Evolutionary conservation across 2,888 invertebrate species (phyloP), one percentile per base, ranked within the genome.

Genomic region (Cylloceria caligata): DNA sequence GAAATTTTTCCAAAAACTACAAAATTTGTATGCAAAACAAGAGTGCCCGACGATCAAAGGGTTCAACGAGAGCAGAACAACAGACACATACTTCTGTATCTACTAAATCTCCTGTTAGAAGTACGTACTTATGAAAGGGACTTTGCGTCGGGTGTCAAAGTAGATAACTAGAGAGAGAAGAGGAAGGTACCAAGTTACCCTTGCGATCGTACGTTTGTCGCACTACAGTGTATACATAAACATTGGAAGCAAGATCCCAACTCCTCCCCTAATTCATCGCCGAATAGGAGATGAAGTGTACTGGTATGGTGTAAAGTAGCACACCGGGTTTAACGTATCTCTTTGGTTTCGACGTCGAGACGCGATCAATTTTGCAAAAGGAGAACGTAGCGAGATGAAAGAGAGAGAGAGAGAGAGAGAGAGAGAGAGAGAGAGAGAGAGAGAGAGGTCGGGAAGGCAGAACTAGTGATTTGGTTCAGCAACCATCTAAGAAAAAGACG

Each of bases 281-380:
- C 21, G 42, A 60, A 68, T 39, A 45, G 57, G 69, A 69, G 71
- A 72, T 71, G 82, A 62, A 74, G 57, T 64, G 82, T 39, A 52
- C 27, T 52, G 60, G 57, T 57, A 34, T 75, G 52, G 62, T 62
- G 68, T 65, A 69, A 60, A 49, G 72, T 71, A 55, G 79, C 67
- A 67, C 47, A 80, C 49, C 65, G 71, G 72, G 75, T 75, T 81
- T 81, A 77, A 83, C 82, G 78, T 84, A 83, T 80, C 84, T 75
- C 69, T 71, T 84, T 79, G 80, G 80, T 88, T 88, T 86, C 80
- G 55, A 39, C 86, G 87, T 87, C 86, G 86, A 71, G 81, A 85
- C 83, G 80, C 88, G 89, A 90, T 90, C 88, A 90, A 89, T 90
- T 90, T 89, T 88, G 83, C 87, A 89, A 90, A 88, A 87, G 86